Percentiles rank a stretch among this genome's conserved stretches.
These are phyloP conservation scores for Anas platyrhynchos DNA, from an alignment of 2,113 vertebrate genomes.

Conservation along the genomic window DNA sequence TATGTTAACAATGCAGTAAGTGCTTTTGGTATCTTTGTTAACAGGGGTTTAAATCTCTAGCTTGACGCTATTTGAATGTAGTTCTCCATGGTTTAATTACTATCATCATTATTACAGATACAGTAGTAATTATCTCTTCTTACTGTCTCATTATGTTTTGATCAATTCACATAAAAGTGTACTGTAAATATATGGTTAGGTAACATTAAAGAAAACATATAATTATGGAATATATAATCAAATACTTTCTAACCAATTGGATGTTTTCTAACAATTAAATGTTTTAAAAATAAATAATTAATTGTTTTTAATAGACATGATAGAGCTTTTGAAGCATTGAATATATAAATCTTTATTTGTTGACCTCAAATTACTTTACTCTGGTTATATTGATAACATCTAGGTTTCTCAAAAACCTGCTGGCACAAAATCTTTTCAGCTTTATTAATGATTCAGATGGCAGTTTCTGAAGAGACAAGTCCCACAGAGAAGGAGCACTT, in stretches of 20 bases:
- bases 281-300: constrained; percentile 66
- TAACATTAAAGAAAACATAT: constrained; percentile 81
- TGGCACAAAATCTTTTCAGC: constrained; percentile 79
- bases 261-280: constrained; percentile 72
- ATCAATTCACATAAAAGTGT: constrained; percentile 84
- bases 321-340: constrained; percentile 44
- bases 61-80: constrained; percentile 69
- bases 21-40: constrained; percentile 53
- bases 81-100: constrained; percentile 80
- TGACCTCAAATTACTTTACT: constrained; percentile 81
- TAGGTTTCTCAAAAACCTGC: constrained; percentile 81
- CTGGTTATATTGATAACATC: constrained; percentile 80
- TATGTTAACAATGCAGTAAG: constrained; percentile 5
- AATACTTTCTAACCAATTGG: constrained; percentile 71
- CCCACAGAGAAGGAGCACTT: constrained; percentile 86
- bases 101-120: constrained; percentile 81
- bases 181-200: constrained; percentile 82
- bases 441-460: constrained; percentile 89
- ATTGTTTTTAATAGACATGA: constrained; percentile 59
- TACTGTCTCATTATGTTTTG: constrained; percentile 82
- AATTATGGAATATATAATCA: constrained; percentile 82
- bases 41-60: constrained; percentile 66
- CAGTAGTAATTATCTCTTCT: constrained; percentile 81
- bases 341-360: constrained; percentile 74
- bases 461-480: constrained; percentile 87